Evolutionary conservation across 1,140 invertebrate species (phyloP).

Genomic region (Drosophila elegans): DNA sequence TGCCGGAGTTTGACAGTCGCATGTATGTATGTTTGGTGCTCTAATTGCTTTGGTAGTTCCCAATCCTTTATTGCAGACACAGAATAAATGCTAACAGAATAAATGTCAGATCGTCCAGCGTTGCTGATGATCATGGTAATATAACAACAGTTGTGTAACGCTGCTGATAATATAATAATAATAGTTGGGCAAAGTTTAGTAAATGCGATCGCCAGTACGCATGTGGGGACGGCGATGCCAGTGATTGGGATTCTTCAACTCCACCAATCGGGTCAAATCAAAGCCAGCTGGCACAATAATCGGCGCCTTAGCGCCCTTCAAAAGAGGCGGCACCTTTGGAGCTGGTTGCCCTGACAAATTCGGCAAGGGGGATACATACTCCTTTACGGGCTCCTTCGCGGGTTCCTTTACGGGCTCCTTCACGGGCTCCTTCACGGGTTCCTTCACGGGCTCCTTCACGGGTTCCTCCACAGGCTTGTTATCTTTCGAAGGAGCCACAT

Average conservation of each 20-base stretch:
- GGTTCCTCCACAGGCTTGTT: background rate
- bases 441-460: background rate
- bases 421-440: background rate
- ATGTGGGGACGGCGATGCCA: conserved; percentile 44
- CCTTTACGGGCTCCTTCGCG: background rate
- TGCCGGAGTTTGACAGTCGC: conserved; percentile 43
- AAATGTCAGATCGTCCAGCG: background rate
- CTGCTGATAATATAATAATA: background rate
- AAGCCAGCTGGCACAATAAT: conserved; percentile 49
- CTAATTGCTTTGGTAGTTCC: conserved; percentile 24
- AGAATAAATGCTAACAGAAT: conserved; percentile 1
- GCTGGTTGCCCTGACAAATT: background rate
- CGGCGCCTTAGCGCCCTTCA: conserved; percentile 5
- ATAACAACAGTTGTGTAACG: background rate
- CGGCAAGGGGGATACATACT: conserved; percentile 53
- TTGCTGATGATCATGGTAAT: background rate
- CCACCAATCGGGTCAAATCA: conserved; percentile 34
- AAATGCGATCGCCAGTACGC: conserved; percentile 17
- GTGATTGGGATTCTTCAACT: conserved; percentile 56
- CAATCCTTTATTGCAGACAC: conserved; percentile 25
- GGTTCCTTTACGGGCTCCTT: background rate
- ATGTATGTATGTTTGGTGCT: conserved; percentile 19
- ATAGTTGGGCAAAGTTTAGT: background rate
- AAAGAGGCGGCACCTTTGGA: background rate
- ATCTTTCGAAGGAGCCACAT: background rate